Conservation (phyloP, 2,888 invertebrate species). For the Hedya salicella region DNA sequence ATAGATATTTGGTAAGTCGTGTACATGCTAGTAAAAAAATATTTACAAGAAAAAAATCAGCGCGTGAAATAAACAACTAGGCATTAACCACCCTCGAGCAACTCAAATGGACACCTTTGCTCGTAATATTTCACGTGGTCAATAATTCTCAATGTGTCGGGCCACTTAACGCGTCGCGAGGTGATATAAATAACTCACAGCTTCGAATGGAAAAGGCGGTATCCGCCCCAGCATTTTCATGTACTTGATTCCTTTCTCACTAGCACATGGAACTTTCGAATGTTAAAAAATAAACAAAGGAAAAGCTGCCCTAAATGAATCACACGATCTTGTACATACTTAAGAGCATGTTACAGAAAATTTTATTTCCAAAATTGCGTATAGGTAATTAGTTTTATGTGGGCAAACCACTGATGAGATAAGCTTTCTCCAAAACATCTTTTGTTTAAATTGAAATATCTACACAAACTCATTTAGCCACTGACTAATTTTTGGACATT, state of each 20-base stretch:
- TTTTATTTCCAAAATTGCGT: no score
- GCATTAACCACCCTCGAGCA: no score
- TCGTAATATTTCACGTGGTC: constrained; percentile 20
- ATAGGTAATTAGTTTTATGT: no score
- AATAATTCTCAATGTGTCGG: constrained; percentile 20
- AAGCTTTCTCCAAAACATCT: no score
- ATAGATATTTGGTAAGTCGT: no score
- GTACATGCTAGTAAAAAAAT: no score
- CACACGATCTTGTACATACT: not conserved
- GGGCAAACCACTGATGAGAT: no score
- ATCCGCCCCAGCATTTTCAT: not conserved
- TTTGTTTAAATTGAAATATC: no score
- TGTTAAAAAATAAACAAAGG: not conserved
- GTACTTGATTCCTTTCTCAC: not conserved
- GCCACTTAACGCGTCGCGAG: constrained; percentile 14
- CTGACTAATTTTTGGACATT: no score
- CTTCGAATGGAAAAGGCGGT: not conserved
- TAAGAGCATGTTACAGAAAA: not conserved
- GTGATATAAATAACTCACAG: not conserved
- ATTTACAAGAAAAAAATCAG: no score
- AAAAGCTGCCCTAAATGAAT: not conserved
- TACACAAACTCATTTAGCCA: no score
- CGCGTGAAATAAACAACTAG: no score
- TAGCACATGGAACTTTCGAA: not conserved
- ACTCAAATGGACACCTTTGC: constrained; percentile 6